Conservation (phyloP, 1,140 invertebrate species). For the Pantala flavescens region DNA sequence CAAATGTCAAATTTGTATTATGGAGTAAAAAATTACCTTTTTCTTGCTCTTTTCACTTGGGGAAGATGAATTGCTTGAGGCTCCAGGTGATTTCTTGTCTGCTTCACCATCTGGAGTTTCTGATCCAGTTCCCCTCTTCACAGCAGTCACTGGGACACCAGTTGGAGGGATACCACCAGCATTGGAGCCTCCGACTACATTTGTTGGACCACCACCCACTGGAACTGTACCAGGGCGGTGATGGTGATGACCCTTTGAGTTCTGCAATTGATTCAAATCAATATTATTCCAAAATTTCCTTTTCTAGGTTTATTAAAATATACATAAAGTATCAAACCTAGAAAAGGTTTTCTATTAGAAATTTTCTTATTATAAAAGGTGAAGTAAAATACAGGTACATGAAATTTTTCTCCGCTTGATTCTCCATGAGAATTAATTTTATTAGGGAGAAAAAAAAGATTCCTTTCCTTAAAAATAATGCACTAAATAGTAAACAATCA, state of each 20-base stretch:
- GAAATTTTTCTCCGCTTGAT: too few relatives aligned
- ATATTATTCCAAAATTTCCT: too few relatives aligned
- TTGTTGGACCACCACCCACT: background rate
- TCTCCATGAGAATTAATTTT: too few relatives aligned
- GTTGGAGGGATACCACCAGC: background rate
- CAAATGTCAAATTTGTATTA: too few relatives aligned
- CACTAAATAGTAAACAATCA: too few relatives aligned
- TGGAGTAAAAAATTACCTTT: conserved; percentile 26
- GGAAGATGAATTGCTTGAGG: conserved; percentile 36
- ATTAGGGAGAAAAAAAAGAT: too few relatives aligned
- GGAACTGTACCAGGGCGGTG: background rate
- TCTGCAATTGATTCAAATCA: background rate
- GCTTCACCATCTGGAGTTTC: conserved; percentile 61
- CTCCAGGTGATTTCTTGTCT: conserved; percentile 39
- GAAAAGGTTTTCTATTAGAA: too few relatives aligned
- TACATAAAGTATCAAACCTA: too few relatives aligned
- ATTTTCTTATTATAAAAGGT: too few relatives aligned
- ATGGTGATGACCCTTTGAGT: conserved; percentile 4
- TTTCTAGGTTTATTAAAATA: too few relatives aligned
- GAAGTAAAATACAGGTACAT: too few relatives aligned
- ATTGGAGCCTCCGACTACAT: background rate
- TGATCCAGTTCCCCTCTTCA: conserved; percentile 41
- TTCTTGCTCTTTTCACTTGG: conserved; percentile 36
- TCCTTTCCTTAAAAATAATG: too few relatives aligned
- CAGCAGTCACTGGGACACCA: background rate